Percentiles rank a stretch among this genome's conserved stretches.
Conservation (phyloP, 2,888 invertebrate genomes). For the Dolichomitus sp. region DNA sequence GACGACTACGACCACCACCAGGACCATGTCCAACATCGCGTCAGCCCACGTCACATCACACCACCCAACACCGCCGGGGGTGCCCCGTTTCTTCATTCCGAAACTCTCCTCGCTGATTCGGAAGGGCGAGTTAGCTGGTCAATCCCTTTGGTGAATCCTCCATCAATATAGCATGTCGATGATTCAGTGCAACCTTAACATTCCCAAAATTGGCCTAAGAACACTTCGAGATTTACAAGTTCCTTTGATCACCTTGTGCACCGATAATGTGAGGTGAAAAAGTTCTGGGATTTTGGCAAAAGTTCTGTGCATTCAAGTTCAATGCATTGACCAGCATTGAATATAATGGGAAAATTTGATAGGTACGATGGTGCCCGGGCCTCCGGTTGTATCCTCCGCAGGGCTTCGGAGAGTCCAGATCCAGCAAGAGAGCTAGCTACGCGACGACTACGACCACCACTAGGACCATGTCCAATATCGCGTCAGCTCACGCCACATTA, state of each 20-base stretch:
- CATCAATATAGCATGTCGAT: slow-evolving; percentile 3
- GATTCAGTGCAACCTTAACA: slow-evolving; percentile 20
- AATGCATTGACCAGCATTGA: neutral
- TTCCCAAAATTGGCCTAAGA: neutral
- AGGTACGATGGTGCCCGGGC: slow-evolving; percentile 67
- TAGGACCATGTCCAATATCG: too few relatives aligned
- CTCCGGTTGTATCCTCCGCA: slow-evolving; percentile 62
- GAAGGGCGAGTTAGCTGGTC: neutral
- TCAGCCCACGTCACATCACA: slow-evolving; percentile 79
- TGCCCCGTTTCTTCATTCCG: neutral
- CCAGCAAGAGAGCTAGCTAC: slow-evolving; percentile 57
- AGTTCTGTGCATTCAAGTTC: neutral
- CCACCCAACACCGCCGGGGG: slow-evolving; percentile 64
- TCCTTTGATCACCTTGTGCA: neutral
- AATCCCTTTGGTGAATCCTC: neutral
- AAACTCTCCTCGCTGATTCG: neutral
- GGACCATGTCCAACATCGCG: slow-evolving; percentile 77
- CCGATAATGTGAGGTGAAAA: neutral
- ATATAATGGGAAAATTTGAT: slow-evolving; percentile 7
- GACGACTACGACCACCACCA: slow-evolving; percentile 72
- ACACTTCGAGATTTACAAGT: neutral
- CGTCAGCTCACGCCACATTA: slow-evolving; percentile 80
- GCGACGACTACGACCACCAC: slow-evolving; percentile 70
- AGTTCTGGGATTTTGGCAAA: neutral
- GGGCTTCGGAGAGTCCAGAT: slow-evolving; percentile 28